Conservation (phyloP, 2,113 vertebrate species). For the Symphodus melops region DNA sequence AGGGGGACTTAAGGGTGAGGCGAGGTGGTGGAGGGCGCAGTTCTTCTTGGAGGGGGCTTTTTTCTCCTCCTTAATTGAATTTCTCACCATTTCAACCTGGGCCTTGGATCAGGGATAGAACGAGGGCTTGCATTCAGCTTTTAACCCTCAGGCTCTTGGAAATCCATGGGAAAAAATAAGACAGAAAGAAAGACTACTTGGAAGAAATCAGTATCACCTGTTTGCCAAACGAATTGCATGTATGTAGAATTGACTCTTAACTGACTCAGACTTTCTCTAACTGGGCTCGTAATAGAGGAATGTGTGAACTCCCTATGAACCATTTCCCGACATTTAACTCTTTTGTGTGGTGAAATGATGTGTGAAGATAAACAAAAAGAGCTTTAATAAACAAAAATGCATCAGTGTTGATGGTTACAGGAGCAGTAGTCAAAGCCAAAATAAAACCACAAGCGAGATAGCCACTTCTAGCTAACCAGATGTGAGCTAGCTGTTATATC, state of each 20-base stretch:
- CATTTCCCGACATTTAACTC: slow-evolving; percentile 72
- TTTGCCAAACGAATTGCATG: slow-evolving; percentile 85
- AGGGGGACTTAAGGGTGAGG: slow-evolving; percentile 74
- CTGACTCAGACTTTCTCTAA: slow-evolving; percentile 81
- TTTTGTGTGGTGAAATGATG: slow-evolving; percentile 78
- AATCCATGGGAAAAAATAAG: slow-evolving; percentile 17
- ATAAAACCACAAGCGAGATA: too few relatives aligned
- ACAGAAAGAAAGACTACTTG: slow-evolving; percentile 61
- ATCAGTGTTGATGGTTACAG: too few relatives aligned
- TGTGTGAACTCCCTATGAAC: slow-evolving; percentile 87
- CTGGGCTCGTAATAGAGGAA: slow-evolving; percentile 78
- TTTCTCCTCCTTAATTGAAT: slow-evolving; percentile 90
- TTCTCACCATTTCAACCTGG: slow-evolving; percentile 93
- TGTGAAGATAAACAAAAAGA: slow-evolving; percentile 71
- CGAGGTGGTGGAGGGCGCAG: slow-evolving; percentile 66
- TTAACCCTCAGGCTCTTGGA: slow-evolving; percentile 83
- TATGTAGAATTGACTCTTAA: slow-evolving; percentile 86
- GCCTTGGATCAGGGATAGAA: slow-evolving; percentile 87
- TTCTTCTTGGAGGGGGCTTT: slow-evolving; percentile 34
- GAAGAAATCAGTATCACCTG: slow-evolving; percentile 94
- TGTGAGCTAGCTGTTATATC: too few relatives aligned
- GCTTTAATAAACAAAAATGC: slow-evolving; percentile 59
- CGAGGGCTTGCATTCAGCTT: slow-evolving; percentile 76
- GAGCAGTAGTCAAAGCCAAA: too few relatives aligned
- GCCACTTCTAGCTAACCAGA: too few relatives aligned